These are phyloP conservation scores for Xanthia togata DNA, from an alignment of 2,888 invertebrate genomes.

Conservation along the genomic window DNA sequence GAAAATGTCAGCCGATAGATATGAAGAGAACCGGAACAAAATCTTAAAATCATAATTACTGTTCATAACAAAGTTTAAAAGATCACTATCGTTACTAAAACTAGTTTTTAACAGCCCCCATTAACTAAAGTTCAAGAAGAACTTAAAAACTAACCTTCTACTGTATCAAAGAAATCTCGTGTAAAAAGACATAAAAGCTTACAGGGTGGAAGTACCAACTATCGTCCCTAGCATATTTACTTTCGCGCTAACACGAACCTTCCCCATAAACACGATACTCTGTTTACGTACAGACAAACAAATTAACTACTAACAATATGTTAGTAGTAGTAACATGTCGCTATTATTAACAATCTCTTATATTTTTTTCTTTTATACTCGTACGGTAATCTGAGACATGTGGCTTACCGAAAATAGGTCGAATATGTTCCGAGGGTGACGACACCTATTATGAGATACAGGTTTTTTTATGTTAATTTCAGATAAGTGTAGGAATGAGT, in stretches of 20 bases:
- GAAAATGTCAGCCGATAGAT: slow-evolving; percentile 26
- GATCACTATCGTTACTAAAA: slow-evolving; percentile 45
- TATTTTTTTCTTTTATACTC: slow-evolving; percentile 78
- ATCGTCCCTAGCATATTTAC: slow-evolving; percentile 51
- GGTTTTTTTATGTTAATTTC: slow-evolving; percentile 56
- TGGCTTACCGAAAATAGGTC: slow-evolving; percentile 83
- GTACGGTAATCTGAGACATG: slow-evolving; percentile 82
- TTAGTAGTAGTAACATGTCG: slow-evolving; percentile 59
- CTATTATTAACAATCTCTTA: slow-evolving; percentile 69
- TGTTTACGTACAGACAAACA: slow-evolving; percentile 67
- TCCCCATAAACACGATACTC: slow-evolving; percentile 57
- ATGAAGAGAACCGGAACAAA: slow-evolving; percentile 12
- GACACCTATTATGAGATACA: slow-evolving; percentile 55
- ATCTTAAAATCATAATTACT: slow-evolving; percentile 41
- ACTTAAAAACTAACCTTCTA: slow-evolving; percentile 45
- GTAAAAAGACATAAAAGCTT: slow-evolving; percentile 49
- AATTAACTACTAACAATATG: slow-evolving; percentile 71
- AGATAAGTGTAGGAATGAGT: slow-evolving; percentile 39
- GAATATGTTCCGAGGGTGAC: slow-evolving; percentile 73
- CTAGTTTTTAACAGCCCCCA: slow-evolving; percentile 54
- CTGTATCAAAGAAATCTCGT: slow-evolving; percentile 59
- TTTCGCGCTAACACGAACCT: slow-evolving; percentile 58
- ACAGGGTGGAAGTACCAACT: slow-evolving; percentile 50
- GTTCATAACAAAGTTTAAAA: slow-evolving; percentile 37
- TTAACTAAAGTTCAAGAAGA: slow-evolving; percentile 55